phyloP scores from a whole-genome alignment of 1,140 invertebrate species.

The Adelges cooleyi region DNA sequence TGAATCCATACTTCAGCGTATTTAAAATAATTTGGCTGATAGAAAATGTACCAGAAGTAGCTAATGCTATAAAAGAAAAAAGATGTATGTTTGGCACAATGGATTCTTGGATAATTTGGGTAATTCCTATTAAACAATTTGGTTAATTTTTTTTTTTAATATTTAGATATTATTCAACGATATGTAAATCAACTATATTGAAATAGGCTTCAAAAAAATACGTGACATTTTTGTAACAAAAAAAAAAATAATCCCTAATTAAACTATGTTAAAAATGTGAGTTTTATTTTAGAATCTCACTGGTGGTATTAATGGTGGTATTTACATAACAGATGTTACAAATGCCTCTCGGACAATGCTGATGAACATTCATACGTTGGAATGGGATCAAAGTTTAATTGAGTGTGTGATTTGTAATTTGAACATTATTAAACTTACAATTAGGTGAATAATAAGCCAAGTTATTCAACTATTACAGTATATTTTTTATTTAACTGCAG shows the following conservation, averaged over 20 bases:
- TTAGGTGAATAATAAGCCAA: no score
- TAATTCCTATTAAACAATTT: no score
- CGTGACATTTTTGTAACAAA: no score
- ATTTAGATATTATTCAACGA: no score
- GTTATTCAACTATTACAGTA: no score
- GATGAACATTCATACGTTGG: constrained; percentile 78
- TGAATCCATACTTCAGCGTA: constrained; percentile 94
- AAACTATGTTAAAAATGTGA: neutral
- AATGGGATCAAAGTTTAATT: constrained; percentile 78
- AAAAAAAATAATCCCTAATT: no score
- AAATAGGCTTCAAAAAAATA: no score
- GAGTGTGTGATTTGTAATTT: constrained; percentile 40
- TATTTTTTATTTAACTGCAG: constrained; percentile 43
- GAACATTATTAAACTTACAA: no score
- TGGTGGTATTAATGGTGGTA: constrained; percentile 63
- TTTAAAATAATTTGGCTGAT: constrained; percentile 86
- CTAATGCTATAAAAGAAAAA: constrained; percentile 60
- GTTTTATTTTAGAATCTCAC: constrained; percentile 73
- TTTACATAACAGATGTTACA: constrained; percentile 92
- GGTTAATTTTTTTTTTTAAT: no score
- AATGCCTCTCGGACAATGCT: constrained; percentile 94
- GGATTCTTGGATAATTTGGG: constrained; percentile 94
- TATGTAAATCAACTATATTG: no score
- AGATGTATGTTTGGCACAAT: constrained; percentile 84
- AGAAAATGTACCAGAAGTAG: constrained; percentile 74